Conservation (phyloP, 2,113 vertebrate species). For the Elachura formosa region DNA sequence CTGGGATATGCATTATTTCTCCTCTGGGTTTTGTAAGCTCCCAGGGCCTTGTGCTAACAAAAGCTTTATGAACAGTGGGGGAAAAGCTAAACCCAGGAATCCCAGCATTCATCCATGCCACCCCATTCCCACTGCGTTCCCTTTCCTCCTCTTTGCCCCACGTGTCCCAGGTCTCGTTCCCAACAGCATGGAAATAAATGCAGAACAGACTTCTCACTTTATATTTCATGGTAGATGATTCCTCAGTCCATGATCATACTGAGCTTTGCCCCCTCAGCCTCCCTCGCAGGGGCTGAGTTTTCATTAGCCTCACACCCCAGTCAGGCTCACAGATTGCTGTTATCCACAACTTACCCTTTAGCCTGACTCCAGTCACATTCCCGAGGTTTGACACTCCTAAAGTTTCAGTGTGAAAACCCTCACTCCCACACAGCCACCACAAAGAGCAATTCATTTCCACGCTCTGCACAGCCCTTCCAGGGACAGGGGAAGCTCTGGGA, state of each 20-base stretch:
- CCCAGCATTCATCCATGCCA: background rate
- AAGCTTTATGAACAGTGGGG: fast-evolving
- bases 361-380: slow-evolving; percentile 12
- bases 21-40: background rate
- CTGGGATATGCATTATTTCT: background rate
- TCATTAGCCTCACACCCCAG: background rate
- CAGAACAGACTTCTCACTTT: background rate
- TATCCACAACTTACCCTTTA: background rate
- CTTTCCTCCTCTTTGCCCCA: background rate
- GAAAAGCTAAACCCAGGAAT: background rate
- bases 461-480: background rate
- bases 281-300: background rate
- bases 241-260: background rate
- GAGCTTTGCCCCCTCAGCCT: background rate
- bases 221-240: background rate
- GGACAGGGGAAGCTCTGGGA: background rate
- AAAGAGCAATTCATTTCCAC: slow-evolving; percentile 24
- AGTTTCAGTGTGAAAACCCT: background rate
- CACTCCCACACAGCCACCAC: background rate
- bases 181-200: background rate
- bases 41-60: background rate
- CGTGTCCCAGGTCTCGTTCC: background rate
- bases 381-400: background rate
- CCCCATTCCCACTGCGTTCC: background rate
- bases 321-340: background rate